Conservation (phyloP, 2,797 vertebrate genomes). For the Cyprinodon diabolis region DNA sequence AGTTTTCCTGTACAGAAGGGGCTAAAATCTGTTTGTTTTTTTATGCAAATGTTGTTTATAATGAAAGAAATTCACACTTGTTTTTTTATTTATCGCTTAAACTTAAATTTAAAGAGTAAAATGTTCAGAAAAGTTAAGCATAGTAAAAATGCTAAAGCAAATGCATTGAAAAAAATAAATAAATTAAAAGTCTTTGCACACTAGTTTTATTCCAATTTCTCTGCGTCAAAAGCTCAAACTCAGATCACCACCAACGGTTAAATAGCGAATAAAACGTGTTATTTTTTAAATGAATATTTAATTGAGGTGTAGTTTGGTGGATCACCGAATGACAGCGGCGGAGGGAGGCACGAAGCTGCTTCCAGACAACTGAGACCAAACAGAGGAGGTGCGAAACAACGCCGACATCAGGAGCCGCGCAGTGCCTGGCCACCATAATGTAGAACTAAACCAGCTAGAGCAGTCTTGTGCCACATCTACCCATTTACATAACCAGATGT, state of each 20-base stretch:
- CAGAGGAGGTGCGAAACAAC: conserved; percentile 58
- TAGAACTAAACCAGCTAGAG: conserved; percentile 29
- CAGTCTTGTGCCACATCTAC: conserved; percentile 28
- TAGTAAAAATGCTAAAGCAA: background rate
- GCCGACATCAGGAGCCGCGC: conserved; percentile 56
- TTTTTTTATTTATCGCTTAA: background rate
- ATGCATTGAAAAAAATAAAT: background rate
- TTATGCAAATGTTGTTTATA: too few species aligned
- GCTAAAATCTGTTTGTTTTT: too few species aligned
- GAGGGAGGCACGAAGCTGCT: conserved; percentile 73
- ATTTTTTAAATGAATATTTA: background rate
- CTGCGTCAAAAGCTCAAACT: background rate
- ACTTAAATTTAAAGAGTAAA: background rate
- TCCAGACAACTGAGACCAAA: conserved; percentile 43
- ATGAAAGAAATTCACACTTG: too few species aligned
- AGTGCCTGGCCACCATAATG: conserved; percentile 59
- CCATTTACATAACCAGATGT: conserved; percentile 27
- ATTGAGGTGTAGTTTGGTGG: background rate
- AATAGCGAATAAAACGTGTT: background rate
- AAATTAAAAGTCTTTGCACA: background rate
- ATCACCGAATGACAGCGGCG: conserved; percentile 46
- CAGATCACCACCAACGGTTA: background rate
- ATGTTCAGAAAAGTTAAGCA: background rate
- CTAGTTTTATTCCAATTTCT: background rate
- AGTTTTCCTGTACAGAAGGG: too few species aligned